A percentile compares a stretch with the other conserved stretches of the same genome.
Evolutionary conservation across 64 coral and sea anemone genomes (phyloP).

Genomic region (Pachyseris speciosa): DNA sequence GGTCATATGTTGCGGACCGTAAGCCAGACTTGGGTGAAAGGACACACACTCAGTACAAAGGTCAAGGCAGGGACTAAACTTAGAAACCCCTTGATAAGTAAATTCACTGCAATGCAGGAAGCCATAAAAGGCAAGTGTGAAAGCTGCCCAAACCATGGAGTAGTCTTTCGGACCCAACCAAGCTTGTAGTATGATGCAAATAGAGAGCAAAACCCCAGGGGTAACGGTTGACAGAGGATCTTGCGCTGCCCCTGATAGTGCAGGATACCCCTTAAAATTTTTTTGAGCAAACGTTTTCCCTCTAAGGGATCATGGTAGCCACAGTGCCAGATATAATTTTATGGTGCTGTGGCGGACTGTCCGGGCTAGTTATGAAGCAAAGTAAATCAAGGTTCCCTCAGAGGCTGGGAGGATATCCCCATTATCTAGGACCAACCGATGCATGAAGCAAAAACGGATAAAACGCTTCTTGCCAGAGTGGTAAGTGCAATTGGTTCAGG

Average conservation of each 20-base stretch:
- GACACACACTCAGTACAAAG: background rate
- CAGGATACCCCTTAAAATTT: background rate
- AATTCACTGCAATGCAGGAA: background rate
- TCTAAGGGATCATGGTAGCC: background rate
- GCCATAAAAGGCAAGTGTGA: background rate
- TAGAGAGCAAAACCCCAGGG: background rate
- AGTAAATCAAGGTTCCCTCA: background rate
- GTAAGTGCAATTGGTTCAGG: background rate
- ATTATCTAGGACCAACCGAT: background rate
- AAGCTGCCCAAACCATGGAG: background rate
- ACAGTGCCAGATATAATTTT: background rate
- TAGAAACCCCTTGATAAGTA: background rate
- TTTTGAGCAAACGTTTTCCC: background rate
- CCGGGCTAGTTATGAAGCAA: background rate
- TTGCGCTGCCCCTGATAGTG: background rate
- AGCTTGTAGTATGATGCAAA: background rate
- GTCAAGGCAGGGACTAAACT: background rate
- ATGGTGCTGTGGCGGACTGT: background rate
- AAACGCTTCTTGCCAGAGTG: conserved; percentile 12
- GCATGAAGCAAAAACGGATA: background rate
- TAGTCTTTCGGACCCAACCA: background rate
- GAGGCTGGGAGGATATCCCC: background rate
- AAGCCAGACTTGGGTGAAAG: background rate
- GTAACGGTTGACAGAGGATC: conserved; percentile 5
- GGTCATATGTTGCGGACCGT: background rate